Evolutionary conservation across 1,140 invertebrate species (phyloP).

Genomic region (Drosophila parvula): DNA sequence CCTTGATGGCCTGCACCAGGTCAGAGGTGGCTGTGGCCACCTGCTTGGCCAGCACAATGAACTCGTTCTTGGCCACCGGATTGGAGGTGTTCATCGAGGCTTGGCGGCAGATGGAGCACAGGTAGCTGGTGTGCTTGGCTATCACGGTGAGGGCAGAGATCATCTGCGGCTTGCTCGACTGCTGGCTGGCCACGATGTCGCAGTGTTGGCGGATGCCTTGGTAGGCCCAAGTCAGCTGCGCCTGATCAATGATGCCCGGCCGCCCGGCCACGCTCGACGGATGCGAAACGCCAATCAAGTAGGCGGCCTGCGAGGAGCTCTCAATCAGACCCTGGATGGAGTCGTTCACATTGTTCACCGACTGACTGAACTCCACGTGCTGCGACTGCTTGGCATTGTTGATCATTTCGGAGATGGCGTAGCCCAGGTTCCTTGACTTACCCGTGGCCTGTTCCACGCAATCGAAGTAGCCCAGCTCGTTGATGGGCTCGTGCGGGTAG

Average conservation of each 20-base stretch:
- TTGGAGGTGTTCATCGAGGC: constrained; percentile 97
- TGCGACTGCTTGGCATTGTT: constrained; percentile 95
- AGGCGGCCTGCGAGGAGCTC: constrained; percentile 96
- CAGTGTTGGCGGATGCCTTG: constrained; percentile 96
- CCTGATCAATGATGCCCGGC: constrained; percentile 96
- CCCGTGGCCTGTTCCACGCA: constrained; percentile 97
- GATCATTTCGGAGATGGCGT: constrained; percentile 97
- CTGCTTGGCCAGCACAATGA: constrained; percentile 98
- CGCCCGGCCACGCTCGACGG: constrained; percentile 94
- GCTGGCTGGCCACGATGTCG: constrained; percentile 90
- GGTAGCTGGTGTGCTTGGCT: constrained; percentile 97
- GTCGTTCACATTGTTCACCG: constrained; percentile 92
- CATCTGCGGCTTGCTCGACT: constrained; percentile 93
- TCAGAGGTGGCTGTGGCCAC: constrained; percentile 98
- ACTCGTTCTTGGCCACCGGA: constrained; percentile 97
- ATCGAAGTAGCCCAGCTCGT: constrained; percentile 95
- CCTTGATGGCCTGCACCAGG: constrained; percentile 97
- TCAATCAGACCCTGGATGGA: constrained; percentile 97
- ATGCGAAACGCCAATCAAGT: constrained; percentile 96
- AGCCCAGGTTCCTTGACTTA: constrained; percentile 94
- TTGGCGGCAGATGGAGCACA: constrained; percentile 97
- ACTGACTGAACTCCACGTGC: constrained; percentile 93
- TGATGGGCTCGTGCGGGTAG: constrained; percentile 94
- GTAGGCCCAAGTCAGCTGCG: constrained; percentile 93
- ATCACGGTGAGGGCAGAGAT: constrained; percentile 96